phyloP scores from a whole-genome alignment of 2,113 vertebrate genomes.

The Forbesichthys agassizii region DNA sequence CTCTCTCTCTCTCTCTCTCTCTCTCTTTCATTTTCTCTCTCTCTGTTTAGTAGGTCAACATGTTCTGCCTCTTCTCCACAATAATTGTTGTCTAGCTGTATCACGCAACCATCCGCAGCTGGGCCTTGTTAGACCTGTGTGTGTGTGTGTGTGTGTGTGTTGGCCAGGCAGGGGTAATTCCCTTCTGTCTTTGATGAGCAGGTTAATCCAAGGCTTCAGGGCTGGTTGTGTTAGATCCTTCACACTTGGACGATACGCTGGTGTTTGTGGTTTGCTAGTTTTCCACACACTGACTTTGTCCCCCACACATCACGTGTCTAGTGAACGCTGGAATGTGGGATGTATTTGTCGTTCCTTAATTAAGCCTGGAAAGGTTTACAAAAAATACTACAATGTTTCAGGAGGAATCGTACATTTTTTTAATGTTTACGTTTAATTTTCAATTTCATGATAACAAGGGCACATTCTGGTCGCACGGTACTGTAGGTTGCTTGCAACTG shows the following conservation, averaged over 20 bases:
- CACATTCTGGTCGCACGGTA: no score
- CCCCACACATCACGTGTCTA: constrained; percentile 4
- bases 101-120: constrained; percentile 67
- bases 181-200: constrained; percentile 57
- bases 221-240: constrained; percentile 47
- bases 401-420: no score
- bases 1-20: constrained; percentile 10
- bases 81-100: constrained; percentile 69
- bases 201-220: constrained; percentile 50
- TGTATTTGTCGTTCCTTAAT: not conserved
- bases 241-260: constrained; percentile 41
- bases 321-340: not conserved
- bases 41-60: constrained; percentile 63
- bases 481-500: no score
- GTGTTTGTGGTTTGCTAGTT: constrained; percentile 49
- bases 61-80: constrained; percentile 56
- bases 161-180: constrained; percentile 51
- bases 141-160: constrained; percentile 36
- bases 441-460: no score
- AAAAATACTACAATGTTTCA: no score
- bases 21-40: constrained; percentile 3
- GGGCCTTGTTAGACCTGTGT: constrained; percentile 61
- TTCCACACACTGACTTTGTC: constrained; percentile 46
- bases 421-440: no score
- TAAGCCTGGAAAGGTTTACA: no score